A percentile compares a stretch with the other conserved stretches of the same genome.
phyloP scores from a whole-genome alignment of 2,888 invertebrate species.

The Scaeva pyrastri region DNA sequence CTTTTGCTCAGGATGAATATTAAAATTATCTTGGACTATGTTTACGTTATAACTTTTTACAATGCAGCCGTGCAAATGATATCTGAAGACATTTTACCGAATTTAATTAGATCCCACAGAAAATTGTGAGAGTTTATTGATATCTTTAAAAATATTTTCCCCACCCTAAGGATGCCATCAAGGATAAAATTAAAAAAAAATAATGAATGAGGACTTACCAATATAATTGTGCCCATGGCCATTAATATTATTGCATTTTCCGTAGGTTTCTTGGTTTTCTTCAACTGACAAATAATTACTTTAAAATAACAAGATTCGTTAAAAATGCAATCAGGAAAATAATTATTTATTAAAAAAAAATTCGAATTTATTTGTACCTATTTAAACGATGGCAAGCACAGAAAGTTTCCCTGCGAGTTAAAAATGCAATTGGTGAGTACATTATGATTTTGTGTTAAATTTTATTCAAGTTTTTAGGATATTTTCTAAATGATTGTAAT shows the following conservation, averaged over 20 bases:
- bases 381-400: constrained; percentile 96
- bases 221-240: constrained; percentile 99
- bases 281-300: constrained; percentile 91
- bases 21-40: too few relatives aligned
- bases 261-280: constrained; percentile 93
- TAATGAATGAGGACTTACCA: constrained; percentile 86
- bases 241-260: constrained; percentile 98
- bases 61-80: too few relatives aligned
- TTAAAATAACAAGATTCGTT: constrained; percentile 80
- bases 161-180: too few relatives aligned
- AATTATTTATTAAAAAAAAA: background rate
- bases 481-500: background rate
- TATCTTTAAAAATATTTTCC: too few relatives aligned
- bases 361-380: constrained; percentile 88
- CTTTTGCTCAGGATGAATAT: too few relatives aligned
- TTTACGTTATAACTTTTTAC: too few relatives aligned
- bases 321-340: too few relatives aligned
- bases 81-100: too few relatives aligned
- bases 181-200: too few relatives aligned
- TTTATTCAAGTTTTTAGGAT: too few relatives aligned
- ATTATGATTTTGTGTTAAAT: constrained; percentile 47
- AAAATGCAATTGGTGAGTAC: constrained; percentile 86
- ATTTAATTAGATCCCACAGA: too few relatives aligned
- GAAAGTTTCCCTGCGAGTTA: constrained; percentile 93
- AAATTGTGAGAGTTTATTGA: constrained; percentile 32